These are phyloP conservation scores for Phrynocephalus vlangalii DNA, from an alignment of 2,797 vertebrate species.

Conservation along the genomic window DNA sequence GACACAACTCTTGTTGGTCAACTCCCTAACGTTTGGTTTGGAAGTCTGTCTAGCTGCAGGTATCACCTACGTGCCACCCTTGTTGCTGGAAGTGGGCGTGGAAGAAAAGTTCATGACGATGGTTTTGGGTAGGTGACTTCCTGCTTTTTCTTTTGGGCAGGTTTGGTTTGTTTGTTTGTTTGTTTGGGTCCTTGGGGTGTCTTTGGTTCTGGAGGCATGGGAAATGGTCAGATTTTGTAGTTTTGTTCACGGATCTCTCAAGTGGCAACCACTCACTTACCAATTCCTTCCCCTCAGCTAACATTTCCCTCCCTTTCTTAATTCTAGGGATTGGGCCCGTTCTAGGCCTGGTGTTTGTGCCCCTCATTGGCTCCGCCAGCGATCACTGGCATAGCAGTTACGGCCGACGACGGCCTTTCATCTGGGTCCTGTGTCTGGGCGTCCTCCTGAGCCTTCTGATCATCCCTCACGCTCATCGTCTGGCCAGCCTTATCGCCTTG, in stretches of 20 bases:
- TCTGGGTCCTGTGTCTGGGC: slow-evolving; percentile 85
- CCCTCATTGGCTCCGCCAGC: slow-evolving; percentile 84
- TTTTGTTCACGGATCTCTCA: background rate
- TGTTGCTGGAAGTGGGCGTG: slow-evolving; percentile 87
- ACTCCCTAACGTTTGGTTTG: slow-evolving; percentile 86
- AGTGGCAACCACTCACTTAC: background rate
- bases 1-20: slow-evolving; percentile 84
- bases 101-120: slow-evolving; percentile 91
- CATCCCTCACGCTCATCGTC: slow-evolving; percentile 79
- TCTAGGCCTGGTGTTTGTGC: slow-evolving; percentile 83
- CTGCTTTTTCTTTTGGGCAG: background rate
- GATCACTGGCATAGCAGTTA: slow-evolving; percentile 85
- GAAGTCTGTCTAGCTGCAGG: slow-evolving; percentile 88
- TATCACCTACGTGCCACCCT: slow-evolving; percentile 85
- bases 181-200: background rate
- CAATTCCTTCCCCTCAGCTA: background rate
- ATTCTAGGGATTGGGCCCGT: slow-evolving; percentile 84
- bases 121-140: slow-evolving; percentile 84
- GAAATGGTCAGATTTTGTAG: background rate
- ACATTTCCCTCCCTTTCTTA: background rate
- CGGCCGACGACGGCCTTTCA: slow-evolving; percentile 87
- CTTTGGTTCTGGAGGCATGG: background rate
- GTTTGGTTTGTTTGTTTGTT: no score
- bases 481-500: slow-evolving; percentile 74
- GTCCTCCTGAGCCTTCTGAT: slow-evolving; percentile 85